phyloP scores from a whole-genome alignment of 2,113 vertebrate species.

The Cygnus atratus region DNA sequence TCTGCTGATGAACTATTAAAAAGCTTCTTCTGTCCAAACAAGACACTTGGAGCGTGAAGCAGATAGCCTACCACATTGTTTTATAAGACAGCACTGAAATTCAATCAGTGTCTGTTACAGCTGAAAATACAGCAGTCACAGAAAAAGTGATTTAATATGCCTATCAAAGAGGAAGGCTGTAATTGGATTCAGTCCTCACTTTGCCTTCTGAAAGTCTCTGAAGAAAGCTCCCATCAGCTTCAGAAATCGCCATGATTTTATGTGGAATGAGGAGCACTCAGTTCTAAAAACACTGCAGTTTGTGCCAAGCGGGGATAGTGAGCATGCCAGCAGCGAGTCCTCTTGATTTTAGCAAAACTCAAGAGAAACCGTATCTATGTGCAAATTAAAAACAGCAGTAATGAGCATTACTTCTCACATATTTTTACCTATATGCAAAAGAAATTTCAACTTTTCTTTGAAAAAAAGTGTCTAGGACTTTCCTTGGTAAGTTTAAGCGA shows the following conservation, averaged over 20 bases:
- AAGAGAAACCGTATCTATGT: not conserved
- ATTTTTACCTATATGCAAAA: not conserved
- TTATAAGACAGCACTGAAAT: constrained; percentile 25
- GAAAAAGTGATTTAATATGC: constrained; percentile 44
- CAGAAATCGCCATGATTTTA: not conserved
- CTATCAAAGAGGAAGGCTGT: constrained; percentile 24
- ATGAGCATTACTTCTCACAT: not conserved
- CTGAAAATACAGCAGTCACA: constrained; percentile 30
- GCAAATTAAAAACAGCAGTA: not conserved
- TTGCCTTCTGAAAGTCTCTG: constrained; percentile 10
- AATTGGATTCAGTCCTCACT: constrained; percentile 13
- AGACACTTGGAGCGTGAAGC: constrained; percentile 7
- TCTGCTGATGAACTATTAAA: constrained; percentile 54
- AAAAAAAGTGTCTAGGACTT: not conserved
- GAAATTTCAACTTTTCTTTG: not conserved
- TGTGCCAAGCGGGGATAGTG: not conserved
- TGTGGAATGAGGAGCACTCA: not conserved
- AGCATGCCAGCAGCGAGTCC: not conserved
- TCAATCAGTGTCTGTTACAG: constrained; percentile 25
- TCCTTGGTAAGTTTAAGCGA: not conserved
- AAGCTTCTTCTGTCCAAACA: constrained; percentile 17
- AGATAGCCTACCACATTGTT: constrained; percentile 20
- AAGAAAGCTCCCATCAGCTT: constrained; percentile 13
- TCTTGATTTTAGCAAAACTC: not conserved
- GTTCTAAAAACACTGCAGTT: not conserved